Evolutionary conservation across 1,140 invertebrate species (phyloP), one percentile per base, ranked within the genome.

Genomic region (Notospermus geniculatus): DNA sequence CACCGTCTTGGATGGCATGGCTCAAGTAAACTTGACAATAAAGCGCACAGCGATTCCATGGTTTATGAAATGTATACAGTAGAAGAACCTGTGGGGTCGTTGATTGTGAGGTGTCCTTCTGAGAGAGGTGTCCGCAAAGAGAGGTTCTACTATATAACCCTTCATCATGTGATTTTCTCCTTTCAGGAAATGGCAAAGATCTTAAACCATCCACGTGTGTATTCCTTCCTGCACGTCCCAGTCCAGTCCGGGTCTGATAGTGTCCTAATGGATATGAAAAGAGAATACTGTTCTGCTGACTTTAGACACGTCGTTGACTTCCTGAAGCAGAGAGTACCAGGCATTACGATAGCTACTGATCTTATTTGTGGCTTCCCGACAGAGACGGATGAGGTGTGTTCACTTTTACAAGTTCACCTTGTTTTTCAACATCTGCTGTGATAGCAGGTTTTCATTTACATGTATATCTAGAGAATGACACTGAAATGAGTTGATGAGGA

Each of bases 361-460:
- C 91, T 99, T 36, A 99, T 99, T 72, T 98, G 95, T 82, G 97
- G 96, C 0, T 99, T 98, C 81, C 97, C 97, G 0, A 97, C 92
- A 2, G 97, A 99, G 85, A 97, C 91, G 0, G 88, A 91, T 23
- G 76, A 85, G 67, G 81, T 81, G 71, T 60, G 56, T n/a, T n/a
- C n/a, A n/a, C n/a, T n/a, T 57, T 1, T 57, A 13, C 22, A 23
- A 28, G 15, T 54, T 36, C 27, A 22, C 23, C 29, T 9, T 7
- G 30, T 39, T 39, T 2, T 43, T 43, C 19, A 43, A 43, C 43
- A 22, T n/a, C n/a, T 11, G 19, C 1, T 0, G 11, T n/a, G n/a
- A 13, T 9, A 39, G 9, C 36, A 57, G 11, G 11, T 23, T 41
- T 39, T 23, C 43, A 22, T 57, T 17, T 43, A 19, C 11, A 43